Conservation (phyloP, 2,888 invertebrate genomes). For the Ophion ventricosus region DNA sequence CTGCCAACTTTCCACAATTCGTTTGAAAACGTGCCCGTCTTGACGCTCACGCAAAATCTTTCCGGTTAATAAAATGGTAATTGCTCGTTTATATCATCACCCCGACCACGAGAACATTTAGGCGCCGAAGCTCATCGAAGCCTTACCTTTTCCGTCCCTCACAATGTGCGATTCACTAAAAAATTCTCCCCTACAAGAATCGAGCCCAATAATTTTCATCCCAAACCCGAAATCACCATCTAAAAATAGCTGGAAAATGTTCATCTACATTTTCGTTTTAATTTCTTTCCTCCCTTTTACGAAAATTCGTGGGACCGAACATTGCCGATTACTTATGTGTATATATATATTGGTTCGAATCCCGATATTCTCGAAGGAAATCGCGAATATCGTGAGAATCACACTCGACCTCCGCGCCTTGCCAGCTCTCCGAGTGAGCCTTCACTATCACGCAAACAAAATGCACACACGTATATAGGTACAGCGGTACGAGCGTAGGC, state of each 20-base stretch:
- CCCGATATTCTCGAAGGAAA: constrained; percentile 12
- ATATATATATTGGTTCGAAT: not conserved
- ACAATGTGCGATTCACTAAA: not conserved
- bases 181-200: not conserved
- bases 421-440: constrained; percentile 25
- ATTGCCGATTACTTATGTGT: not conserved
- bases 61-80: too few relatives aligned
- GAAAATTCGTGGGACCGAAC: not conserved
- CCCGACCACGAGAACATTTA: too few relatives aligned
- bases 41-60: too few relatives aligned
- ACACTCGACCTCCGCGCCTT: constrained; percentile 31
- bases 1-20: too few relatives aligned
- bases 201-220: not conserved
- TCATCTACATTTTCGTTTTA: not conserved
- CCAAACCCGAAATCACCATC: not conserved
- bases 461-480: constrained; percentile 29
- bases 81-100: too few relatives aligned
- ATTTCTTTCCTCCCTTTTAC: not conserved
- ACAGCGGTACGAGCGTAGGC: not conserved
- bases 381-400: constrained; percentile 20
- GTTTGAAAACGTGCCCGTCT: too few relatives aligned
- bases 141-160: not conserved
- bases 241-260: not conserved
- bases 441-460: constrained; percentile 39
- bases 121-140: too few relatives aligned